Evolutionary conservation across 2,113 vertebrate species (phyloP).

Genomic region (Podilymbus podiceps): DNA sequence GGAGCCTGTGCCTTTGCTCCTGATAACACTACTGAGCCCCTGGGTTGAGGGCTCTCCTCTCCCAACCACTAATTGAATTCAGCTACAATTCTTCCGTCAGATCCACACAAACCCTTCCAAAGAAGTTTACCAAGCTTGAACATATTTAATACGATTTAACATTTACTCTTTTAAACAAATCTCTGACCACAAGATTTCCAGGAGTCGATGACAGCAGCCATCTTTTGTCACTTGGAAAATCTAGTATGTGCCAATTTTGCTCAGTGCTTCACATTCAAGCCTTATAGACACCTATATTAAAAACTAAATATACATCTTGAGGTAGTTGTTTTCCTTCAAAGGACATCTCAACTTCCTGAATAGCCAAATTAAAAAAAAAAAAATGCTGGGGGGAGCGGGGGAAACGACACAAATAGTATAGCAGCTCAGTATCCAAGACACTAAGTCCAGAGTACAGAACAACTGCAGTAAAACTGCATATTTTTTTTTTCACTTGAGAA

Average conservation of each 20-base stretch:
- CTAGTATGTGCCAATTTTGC: neutral
- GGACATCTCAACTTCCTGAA: neutral
- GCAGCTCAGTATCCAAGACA: neutral
- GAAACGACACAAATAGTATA: neutral
- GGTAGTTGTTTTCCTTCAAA: neutral
- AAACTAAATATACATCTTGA: neutral
- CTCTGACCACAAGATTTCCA: neutral
- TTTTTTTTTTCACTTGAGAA: neutral
- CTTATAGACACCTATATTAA: neutral
- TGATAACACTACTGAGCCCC: neutral
- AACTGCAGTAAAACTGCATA: neutral
- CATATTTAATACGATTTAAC: fast-evolving
- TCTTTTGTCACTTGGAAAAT: neutral
- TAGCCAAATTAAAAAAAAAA: neutral
- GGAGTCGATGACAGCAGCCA: neutral
- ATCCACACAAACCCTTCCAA: neutral
- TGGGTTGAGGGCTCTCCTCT: neutral
- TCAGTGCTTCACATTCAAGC: neutral
- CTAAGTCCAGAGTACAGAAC: neutral
- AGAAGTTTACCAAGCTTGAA: neutral
- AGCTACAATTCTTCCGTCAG: neutral
- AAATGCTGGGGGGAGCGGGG: neutral
- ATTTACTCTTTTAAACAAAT: neutral
- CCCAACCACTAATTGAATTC: neutral
- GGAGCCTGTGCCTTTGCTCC: neutral